A percentile compares a stretch with the other conserved stretches of the same genome.
Conservation (phyloP, 23 tunicate species). For the Corella eumyota region DNA sequence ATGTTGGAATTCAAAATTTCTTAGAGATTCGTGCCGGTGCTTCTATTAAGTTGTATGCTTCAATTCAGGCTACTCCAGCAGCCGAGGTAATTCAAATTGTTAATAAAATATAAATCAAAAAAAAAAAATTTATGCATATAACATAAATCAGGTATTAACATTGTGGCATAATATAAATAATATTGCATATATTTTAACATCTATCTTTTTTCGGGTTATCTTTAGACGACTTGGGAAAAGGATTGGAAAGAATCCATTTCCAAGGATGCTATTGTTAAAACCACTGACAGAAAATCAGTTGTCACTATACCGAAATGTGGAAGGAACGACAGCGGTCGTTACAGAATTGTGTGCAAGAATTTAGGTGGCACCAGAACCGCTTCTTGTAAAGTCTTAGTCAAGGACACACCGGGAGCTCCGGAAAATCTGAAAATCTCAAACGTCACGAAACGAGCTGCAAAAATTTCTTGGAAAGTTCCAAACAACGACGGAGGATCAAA, state of each 20-base stretch:
- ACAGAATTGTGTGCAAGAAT: conserved; percentile 59
- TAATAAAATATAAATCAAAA: no score
- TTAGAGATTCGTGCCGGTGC: conserved; percentile 80
- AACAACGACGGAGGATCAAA: conserved; percentile 80
- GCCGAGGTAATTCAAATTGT: conserved; percentile 32
- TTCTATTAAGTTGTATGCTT: conserved; percentile 51
- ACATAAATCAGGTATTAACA: background rate
- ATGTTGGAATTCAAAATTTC: conserved; percentile 69
- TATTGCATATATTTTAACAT: background rate
- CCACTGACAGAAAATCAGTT: conserved; percentile 36
- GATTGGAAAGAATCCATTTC: conserved; percentile 59
- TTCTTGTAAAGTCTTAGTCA: conserved; percentile 66
- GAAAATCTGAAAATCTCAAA: conserved; percentile 52
- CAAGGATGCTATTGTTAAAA: conserved; percentile 40
- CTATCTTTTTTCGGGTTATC: background rate
- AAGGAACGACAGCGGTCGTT: conserved; percentile 76
- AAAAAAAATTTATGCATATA: background rate
- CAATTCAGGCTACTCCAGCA: conserved; percentile 61
- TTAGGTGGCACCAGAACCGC: conserved; percentile 54
- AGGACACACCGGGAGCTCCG: conserved; percentile 85
- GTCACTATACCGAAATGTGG: conserved; percentile 36
- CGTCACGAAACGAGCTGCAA: conserved; percentile 61
- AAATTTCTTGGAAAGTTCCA: conserved; percentile 70
- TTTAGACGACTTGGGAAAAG: conserved; percentile 62
- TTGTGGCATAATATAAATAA: background rate